Base-by-base conservation (phyloP, 1,140 invertebrate species). In the Charaxes varanes region DNA sequence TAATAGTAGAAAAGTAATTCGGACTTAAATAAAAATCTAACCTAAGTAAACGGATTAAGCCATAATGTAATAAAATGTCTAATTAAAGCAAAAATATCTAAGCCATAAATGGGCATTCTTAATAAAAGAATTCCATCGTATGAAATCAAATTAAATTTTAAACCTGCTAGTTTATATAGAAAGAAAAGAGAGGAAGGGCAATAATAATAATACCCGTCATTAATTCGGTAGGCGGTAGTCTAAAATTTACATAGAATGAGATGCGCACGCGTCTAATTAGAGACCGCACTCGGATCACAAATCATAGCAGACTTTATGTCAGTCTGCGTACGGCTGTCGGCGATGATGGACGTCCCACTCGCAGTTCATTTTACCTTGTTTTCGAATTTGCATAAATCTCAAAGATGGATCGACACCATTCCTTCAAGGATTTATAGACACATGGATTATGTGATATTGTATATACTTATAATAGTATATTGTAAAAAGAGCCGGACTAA, bases 191-290 rank as follows among this genome's bases (percentile, higher is more conserved):
- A n/a, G n/a, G n/a, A n/a, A n/a, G n/a, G n/a, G 14, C 40, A 46
- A 62, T 59, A 61, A 54, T 37, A 58, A 58, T 65, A 59, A 53
- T 57, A 31, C 22, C 44, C 42, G 42, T 62, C 56, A 58, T 59
- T 63, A 47, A 62, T 64, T 61, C 58, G 44, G 51, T 56, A 41
- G 51, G 49, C 40, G 28, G n/a, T n/a, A n/a, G 55, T 42, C 44
- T 60, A 30, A 53, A 62, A 73, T 77, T 77, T 67, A 71, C 65
- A 73, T 77, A 71, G 68, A 74, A 74, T 73, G 56, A 71, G 67
- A 63, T 69, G 67, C 67, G 59, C 61, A 14, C 45, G 51, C 53
- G 58, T 52, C 53, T 73, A 74, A 78, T 78, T 74, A 78, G 61
- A 62, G 46, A 53, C 59, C 47, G 47, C 49, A 45, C 35, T 57